Evolutionary conservation across 2,888 invertebrate species (phyloP).

Genomic region (Dexiosoma caninum): DNA sequence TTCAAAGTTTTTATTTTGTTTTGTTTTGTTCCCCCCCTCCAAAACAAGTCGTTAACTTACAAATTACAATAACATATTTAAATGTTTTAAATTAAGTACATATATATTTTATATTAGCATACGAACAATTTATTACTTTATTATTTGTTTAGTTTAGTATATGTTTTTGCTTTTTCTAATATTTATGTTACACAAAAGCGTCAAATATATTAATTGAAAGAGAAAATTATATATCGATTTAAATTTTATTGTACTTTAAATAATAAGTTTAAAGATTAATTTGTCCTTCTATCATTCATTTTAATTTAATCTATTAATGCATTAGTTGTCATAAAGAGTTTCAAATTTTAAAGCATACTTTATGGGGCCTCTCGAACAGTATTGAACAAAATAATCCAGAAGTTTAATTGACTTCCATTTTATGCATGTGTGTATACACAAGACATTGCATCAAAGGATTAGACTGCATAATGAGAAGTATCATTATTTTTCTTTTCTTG

Average conservation of each 20-base stretch:
- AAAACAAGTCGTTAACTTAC: neutral
- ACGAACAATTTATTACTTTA: too few species aligned
- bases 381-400: neutral
- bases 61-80: neutral
- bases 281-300: neutral
- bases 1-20: slow-evolving; percentile 27
- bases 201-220: slow-evolving; percentile 11
- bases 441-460: too few species aligned
- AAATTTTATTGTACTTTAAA: slow-evolving; percentile 28
- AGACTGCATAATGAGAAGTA: too few species aligned
- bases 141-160: neutral
- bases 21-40: neutral
- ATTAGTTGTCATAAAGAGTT: neutral
- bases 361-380: neutral
- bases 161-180: neutral
- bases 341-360: neutral
- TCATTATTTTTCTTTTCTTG: too few species aligned
- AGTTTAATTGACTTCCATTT: too few species aligned
- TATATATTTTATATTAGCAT: too few species aligned
- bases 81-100: slow-evolving; percentile 8
- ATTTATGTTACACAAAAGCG: slow-evolving; percentile 8
- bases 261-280: neutral
- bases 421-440: too few species aligned
- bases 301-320: neutral
- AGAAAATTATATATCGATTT: neutral